Percentiles rank a stretch among this genome's conserved stretches.
phyloP scores from a whole-genome alignment of 1,140 invertebrate genomes.

The Dendrolimus kikuchii region DNA sequence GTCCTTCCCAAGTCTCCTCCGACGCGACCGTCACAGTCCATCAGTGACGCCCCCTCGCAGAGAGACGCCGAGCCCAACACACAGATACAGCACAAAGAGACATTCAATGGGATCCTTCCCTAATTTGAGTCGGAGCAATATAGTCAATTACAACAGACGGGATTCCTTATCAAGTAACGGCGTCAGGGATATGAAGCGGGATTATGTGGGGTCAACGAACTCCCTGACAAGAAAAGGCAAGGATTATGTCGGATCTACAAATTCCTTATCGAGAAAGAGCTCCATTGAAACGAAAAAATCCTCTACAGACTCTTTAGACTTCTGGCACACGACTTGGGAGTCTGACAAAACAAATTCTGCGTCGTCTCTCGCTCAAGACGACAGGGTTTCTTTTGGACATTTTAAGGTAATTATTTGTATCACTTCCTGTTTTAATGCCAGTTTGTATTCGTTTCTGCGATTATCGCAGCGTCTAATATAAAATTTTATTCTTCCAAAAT shows the following conservation, averaged over 20 bases:
- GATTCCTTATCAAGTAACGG: slow-evolving; percentile 42
- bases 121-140: slow-evolving; percentile 44
- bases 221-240: slow-evolving; percentile 63
- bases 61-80: slow-evolving; percentile 65
- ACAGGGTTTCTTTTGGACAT: slow-evolving; percentile 34
- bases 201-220: slow-evolving; percentile 58
- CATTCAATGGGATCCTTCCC: slow-evolving; percentile 65
- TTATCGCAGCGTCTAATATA: too few species aligned
- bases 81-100: slow-evolving; percentile 56
- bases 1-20: slow-evolving; percentile 76
- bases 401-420: slow-evolving; percentile 50
- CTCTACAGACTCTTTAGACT: slow-evolving; percentile 81
- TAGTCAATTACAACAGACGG: slow-evolving; percentile 52
- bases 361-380: slow-evolving; percentile 36
- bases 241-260: slow-evolving; percentile 45
- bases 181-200: slow-evolving; percentile 64
- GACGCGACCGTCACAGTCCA: slow-evolving; percentile 72
- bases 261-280: slow-evolving; percentile 62
- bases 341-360: slow-evolving; percentile 63
- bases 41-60: slow-evolving; percentile 74
- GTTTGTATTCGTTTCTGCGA: too few species aligned
- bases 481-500: too few species aligned
- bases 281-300: slow-evolving; percentile 74
- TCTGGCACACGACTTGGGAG: slow-evolving; percentile 80
- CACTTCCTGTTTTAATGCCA: not conserved